Base-by-base conservation (phyloP, 2,113 vertebrate genomes). In the Dipodomys merriami region DNA sequence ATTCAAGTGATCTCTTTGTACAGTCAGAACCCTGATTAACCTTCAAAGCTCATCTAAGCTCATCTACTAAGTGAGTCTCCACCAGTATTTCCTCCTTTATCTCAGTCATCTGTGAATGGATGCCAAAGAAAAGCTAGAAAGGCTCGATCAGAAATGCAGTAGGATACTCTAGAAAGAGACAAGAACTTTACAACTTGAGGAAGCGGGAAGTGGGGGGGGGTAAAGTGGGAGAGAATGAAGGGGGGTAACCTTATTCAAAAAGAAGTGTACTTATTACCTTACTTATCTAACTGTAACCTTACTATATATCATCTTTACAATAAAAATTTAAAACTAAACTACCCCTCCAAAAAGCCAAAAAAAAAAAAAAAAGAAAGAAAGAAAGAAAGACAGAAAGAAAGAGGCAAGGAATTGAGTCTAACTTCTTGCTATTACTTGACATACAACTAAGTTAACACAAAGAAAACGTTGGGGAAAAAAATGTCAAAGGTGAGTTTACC, bases 401-500 rank as follows among this genome's bases (percentile, higher is more conserved):
- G 65, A 87, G 67, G 30, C 11, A 79, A 44, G 74, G 19, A 68
- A 92, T n/a, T 46, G 11, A 62, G 23, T 6, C 67, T 30, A 89
- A 68, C 15, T 69, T 27, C 12, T 69, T 49, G 16, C 35, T 77
- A 7, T 15, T 44, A 16, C 57, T 25, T 30, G 27, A 65, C 68
- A 86, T 4, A 69, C 49, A 83, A 73, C 8, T 44, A 88, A 69
- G 73, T 11, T 74, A 64, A 90, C 0, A 91, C 76, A 89, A 91
- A 83, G 27, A 10, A 87, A 72, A 78, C 0, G 19, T 7, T 79
- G 20, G 35, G 57, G 23, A 88, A 77, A 78, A 2, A 44, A 49
- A 67, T 25, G 19, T n/a, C 74, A 60, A 9, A 80, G 96, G 30
- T 57, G 8, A 96, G 30, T 96, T 98, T 98, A 99, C 99, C 99